Conservation (phyloP, 2,797 vertebrate species). For the Siniperca scherzeri region DNA sequence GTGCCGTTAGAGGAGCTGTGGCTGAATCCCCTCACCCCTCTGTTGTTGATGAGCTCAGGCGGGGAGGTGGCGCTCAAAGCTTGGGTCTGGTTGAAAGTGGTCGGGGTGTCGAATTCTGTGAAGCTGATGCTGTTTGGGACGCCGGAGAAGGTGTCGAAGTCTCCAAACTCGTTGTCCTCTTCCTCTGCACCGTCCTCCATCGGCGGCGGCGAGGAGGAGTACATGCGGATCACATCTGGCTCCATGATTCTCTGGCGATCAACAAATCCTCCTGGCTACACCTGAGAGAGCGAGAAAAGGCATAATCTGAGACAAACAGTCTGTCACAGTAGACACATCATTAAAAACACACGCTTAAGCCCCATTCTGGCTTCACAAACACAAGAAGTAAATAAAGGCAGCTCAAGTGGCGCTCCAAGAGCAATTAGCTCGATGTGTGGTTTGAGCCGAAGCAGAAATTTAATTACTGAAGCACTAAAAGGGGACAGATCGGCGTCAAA, state of each 20-base stretch:
- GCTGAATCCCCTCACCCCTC: conserved; percentile 79
- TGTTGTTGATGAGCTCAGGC: conserved; percentile 89
- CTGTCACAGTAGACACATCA: neutral
- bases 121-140: conserved; percentile 91
- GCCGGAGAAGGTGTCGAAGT: conserved; percentile 93
- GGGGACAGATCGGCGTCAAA: conserved; percentile 33
- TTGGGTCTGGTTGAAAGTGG: conserved; percentile 84
- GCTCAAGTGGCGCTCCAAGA: conserved; percentile 3
- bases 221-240: conserved; percentile 96
- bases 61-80: conserved; percentile 86
- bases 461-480: conserved; percentile 40
- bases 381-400: neutral
- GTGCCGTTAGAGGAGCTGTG: conserved; percentile 82
- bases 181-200: conserved; percentile 94
- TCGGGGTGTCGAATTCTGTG: conserved; percentile 91
- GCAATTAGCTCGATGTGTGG: conserved; percentile 22
- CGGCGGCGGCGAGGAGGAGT: conserved; percentile 96
- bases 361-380: neutral
- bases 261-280: conserved; percentile 78
- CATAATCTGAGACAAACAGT: neutral
- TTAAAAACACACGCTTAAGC: neutral
- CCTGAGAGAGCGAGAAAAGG: conserved; percentile 70
- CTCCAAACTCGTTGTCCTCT: conserved; percentile 95
- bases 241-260: conserved; percentile 88
- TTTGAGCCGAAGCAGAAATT: conserved; percentile 28